Percentiles rank a stretch among this genome's conserved stretches.
These are phyloP conservation scores for Lophotis ruficrista DNA, from an alignment of 2,113 vertebrate genomes.

Conservation along the genomic window DNA sequence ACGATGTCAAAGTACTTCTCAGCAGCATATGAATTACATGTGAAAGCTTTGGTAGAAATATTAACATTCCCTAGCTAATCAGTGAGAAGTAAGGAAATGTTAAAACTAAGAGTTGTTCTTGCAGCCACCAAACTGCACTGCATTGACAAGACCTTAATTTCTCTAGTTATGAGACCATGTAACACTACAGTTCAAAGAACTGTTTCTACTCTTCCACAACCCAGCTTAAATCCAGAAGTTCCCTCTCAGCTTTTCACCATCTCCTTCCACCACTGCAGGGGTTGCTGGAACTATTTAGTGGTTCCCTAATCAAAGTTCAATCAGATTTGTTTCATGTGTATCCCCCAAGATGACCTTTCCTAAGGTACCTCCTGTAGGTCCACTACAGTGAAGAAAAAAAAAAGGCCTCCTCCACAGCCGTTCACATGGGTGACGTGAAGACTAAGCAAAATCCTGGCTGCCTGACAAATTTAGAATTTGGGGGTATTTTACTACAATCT, in stretches of 20 bases:
- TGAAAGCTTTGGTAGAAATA: background rate
- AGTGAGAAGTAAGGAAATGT: background rate
- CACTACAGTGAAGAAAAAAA: background rate
- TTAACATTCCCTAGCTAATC: background rate
- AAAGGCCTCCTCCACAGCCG: background rate
- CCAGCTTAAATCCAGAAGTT: background rate
- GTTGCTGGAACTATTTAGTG: background rate
- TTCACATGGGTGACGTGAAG: background rate
- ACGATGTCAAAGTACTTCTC: background rate
- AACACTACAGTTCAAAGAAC: background rate
- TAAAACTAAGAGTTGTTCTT: background rate
- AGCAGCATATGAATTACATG: background rate
- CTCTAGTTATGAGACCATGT: background rate
- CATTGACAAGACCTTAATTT: background rate
- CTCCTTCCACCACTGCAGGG: background rate
- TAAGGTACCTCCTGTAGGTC: background rate
- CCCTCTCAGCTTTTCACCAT: background rate
- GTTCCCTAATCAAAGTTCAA: background rate
- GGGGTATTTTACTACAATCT: background rate
- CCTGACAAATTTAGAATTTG: background rate
- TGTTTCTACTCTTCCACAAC: background rate
- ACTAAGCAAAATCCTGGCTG: background rate
- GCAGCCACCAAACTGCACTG: background rate
- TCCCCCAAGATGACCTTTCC: background rate
- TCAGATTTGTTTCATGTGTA: background rate